These are phyloP conservation scores for Paramormyrops kingsleyae DNA, from an alignment of 2,113 vertebrate genomes.

Conservation along the genomic window DNA sequence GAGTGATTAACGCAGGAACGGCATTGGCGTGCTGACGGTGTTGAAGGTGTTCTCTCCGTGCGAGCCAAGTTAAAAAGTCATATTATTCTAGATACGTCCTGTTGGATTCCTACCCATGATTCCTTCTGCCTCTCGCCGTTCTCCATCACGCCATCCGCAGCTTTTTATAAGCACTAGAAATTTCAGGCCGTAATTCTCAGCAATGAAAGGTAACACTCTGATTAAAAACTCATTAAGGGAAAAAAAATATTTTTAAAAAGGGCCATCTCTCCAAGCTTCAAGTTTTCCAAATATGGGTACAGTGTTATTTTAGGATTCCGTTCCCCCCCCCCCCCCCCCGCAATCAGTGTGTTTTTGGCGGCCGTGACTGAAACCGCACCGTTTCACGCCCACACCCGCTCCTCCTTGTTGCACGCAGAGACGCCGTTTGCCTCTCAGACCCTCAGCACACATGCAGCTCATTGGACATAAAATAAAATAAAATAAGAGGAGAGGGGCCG, in stretches of 20 bases:
- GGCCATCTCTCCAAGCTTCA: conserved; percentile 10
- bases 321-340: conserved; percentile 27
- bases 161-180: neutral
- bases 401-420: conserved; percentile 25
- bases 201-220: conserved; percentile 2
- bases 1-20: neutral
- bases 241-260: conserved; percentile 17
- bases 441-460: conserved; percentile 21
- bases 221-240: conserved; percentile 6
- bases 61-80: neutral
- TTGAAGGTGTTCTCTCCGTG: neutral
- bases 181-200: neutral
- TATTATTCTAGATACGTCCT: neutral
- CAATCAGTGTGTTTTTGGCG: conserved; percentile 47
- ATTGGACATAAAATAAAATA: neutral
- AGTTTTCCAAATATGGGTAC: conserved; percentile 29
- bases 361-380: conserved; percentile 40
- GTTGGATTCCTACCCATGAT: neutral
- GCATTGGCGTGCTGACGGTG: neutral
- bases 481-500: neutral
- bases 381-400: conserved; percentile 40
- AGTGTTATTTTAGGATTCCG: conserved; percentile 34
- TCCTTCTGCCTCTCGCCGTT: neutral
- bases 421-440: conserved; percentile 18
- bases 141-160: neutral